These are phyloP conservation scores for Atherinosoma microstoma DNA, from an alignment of 2,797 vertebrate species.

Conservation along the genomic window DNA sequence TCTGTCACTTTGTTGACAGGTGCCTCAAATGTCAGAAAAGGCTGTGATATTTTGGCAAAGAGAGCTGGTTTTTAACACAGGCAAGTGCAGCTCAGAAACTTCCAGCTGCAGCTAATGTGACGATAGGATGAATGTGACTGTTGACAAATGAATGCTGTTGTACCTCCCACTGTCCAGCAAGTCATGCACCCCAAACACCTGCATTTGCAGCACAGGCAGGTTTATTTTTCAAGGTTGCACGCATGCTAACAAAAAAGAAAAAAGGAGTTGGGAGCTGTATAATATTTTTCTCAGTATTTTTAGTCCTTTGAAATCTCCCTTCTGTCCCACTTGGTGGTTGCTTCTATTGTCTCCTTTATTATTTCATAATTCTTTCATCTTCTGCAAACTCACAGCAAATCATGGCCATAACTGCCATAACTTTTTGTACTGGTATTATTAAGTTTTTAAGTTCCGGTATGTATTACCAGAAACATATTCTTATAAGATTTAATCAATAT, in stretches of 20 bases:
- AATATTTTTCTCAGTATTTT: too few species aligned
- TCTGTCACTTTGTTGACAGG: conserved; percentile 72
- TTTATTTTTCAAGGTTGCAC: conserved; percentile 46
- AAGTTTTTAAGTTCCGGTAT: not conserved
- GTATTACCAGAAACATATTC: not conserved
- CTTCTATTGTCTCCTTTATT: conserved; percentile 15
- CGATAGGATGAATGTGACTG: conserved; percentile 76
- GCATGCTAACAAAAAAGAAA: not conserved
- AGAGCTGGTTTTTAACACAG: conserved; percentile 61
- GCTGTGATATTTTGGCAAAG: conserved; percentile 58
- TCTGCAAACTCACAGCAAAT: not conserved
- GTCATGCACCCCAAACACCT: conserved; percentile 29
- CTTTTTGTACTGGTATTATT: not conserved
- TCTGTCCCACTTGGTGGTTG: conserved; percentile 8
- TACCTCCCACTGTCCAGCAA: conserved; percentile 61
- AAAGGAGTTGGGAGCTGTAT: conserved; percentile 10
- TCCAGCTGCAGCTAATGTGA: conserved; percentile 74
- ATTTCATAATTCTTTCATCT: not conserved
- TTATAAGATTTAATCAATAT: not conserved
- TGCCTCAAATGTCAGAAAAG: conserved; percentile 61
- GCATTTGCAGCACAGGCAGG: conserved; percentile 38
- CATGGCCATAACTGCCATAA: not conserved
- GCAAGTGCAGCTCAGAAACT: conserved; percentile 54
- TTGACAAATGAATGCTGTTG: conserved; percentile 79
- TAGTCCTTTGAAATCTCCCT: too few species aligned